These are phyloP conservation scores for Phytoseiulus persimilis DNA, from an alignment of 2,888 invertebrate genomes.

Conservation along the genomic window DNA sequence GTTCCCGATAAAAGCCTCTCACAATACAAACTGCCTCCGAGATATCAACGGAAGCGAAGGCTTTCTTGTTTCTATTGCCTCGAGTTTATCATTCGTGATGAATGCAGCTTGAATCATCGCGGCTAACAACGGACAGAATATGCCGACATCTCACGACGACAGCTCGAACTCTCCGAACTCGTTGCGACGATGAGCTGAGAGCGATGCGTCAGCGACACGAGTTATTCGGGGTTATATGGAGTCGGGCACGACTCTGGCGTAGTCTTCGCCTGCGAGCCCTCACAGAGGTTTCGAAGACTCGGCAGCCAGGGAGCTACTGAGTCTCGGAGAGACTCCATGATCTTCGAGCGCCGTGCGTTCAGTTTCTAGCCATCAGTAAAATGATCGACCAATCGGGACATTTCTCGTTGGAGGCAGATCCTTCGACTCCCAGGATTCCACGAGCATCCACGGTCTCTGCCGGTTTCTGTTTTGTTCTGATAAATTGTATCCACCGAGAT, in stretches of 20 bases:
- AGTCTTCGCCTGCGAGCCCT: too few relatives aligned
- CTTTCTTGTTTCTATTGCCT: neutral
- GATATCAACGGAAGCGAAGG: neutral
- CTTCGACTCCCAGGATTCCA: neutral
- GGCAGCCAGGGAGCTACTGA: too few relatives aligned
- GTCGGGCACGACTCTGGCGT: too few relatives aligned
- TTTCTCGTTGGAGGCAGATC: neutral
- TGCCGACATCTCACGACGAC: neutral
- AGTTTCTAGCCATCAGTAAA: too few relatives aligned
- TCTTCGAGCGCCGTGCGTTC: too few relatives aligned
- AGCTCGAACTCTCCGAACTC: neutral
- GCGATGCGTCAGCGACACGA: too few relatives aligned
- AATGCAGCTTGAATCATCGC: neutral
- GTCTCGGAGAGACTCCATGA: too few relatives aligned
- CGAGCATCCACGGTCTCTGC: neutral
- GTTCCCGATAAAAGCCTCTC: neutral
- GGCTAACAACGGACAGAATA: neutral
- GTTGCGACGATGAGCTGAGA: neutral
- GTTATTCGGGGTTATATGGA: too few relatives aligned
- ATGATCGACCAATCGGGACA: neutral
- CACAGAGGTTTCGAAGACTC: too few relatives aligned
- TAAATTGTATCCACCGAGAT: neutral
- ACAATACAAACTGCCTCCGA: neutral
- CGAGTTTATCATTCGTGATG: neutral
- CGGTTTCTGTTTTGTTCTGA: neutral